phyloP scores from a whole-genome alignment of 2,888 invertebrate genomes.

The Rhyacophila evoluta region DNA sequence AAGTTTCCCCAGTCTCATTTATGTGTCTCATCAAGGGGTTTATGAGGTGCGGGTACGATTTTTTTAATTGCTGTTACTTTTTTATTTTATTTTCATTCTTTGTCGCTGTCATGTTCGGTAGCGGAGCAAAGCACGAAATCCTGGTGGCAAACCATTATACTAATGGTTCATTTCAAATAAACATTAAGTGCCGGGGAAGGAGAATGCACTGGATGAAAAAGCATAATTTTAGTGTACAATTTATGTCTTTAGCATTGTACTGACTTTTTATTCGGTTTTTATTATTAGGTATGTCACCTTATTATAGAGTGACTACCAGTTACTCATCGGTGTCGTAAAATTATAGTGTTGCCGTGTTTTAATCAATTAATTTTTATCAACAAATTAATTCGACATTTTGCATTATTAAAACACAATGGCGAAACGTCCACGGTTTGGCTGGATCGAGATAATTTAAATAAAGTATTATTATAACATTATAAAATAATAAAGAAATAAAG shows the following conservation, averaged over 20 bases:
- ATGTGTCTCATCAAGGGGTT: constrained; percentile 54
- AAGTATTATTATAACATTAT: no score
- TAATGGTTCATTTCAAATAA: constrained; percentile 51
- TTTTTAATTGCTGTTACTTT: constrained; percentile 54
- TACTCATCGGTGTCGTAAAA: not conserved
- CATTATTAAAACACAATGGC: no score
- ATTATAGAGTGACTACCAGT: not conserved
- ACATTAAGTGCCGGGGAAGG: constrained; percentile 38
- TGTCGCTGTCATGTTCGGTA: constrained; percentile 52
- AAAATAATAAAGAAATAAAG: no score
- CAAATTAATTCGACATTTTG: no score
- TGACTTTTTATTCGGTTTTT: not conserved
- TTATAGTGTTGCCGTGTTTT: no score
- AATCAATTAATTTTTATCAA: no score
- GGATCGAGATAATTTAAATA: no score
- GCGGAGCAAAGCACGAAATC: constrained; percentile 43
- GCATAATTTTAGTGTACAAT: constrained; percentile 14
- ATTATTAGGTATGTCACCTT: not conserved
- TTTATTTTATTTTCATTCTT: constrained; percentile 54
- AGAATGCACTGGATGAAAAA: constrained; percentile 1
- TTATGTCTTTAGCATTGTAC: not conserved
- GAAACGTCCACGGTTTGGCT: no score
- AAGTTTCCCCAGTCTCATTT: constrained; percentile 49
- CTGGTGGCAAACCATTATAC: constrained; percentile 42
- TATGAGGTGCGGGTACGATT: constrained; percentile 55